Evolutionary conservation across 2,888 invertebrate genomes (phyloP).

Genomic region (Pandemis cinnamomeana): DNA sequence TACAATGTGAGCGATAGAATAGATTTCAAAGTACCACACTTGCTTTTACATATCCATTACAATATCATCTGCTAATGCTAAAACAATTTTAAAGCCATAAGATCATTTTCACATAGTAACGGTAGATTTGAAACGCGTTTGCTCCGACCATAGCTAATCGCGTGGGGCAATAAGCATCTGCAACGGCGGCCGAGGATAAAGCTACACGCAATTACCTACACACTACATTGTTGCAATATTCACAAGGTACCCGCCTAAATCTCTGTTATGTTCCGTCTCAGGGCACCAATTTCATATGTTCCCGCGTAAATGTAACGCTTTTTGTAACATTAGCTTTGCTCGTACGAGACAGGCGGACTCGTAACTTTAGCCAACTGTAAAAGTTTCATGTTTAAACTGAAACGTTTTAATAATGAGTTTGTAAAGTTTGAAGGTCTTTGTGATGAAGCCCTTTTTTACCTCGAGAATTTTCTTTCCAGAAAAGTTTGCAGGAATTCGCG

Average conservation of each 20-base stretch:
- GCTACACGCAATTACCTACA: constrained; percentile 24
- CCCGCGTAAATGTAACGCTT: constrained; percentile 12
- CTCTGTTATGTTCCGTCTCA: constrained; percentile 24
- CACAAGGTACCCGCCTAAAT: constrained; percentile 29
- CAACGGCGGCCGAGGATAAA: constrained; percentile 25
- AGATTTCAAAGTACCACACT: not conserved
- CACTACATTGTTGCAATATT: constrained; percentile 31
- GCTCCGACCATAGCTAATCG: constrained; percentile 46
- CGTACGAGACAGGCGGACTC: constrained; percentile 2
- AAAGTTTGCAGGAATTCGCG: not conserved
- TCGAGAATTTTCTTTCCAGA: not conserved
- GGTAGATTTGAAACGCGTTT: constrained; percentile 44
- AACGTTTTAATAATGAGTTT: constrained; percentile 28
- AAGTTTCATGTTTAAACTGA: constrained; percentile 12
- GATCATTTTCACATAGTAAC: constrained; percentile 17
- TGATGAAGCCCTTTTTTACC: not conserved
- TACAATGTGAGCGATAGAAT: not conserved
- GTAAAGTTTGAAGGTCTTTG: constrained; percentile 13
- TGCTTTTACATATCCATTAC: constrained; percentile 25
- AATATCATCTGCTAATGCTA: constrained; percentile 23
- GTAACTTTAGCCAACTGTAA: constrained; percentile 19
- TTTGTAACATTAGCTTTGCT: constrained; percentile 31
- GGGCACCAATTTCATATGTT: constrained; percentile 20
- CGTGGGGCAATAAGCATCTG: constrained; percentile 43
- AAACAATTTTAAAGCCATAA: constrained; percentile 30